These are phyloP conservation scores for Dasypus novemcinctus DNA, from an alignment of 2,113 vertebrate genomes.

Conservation along the genomic window DNA sequence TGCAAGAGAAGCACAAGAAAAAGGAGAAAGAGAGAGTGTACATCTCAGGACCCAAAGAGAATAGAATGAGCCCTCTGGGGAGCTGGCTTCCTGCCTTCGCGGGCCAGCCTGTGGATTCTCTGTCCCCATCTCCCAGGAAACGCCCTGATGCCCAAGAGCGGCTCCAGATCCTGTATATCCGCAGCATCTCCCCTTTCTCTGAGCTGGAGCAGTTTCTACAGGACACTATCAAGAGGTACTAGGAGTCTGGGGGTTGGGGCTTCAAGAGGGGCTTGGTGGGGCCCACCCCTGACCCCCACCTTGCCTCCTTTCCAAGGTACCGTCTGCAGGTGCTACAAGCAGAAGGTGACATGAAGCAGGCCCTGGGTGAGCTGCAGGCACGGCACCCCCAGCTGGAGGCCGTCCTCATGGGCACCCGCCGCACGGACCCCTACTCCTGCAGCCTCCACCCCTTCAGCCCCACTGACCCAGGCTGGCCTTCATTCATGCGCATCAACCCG, in stretches of 20 bases:
- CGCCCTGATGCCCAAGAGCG: conserved; percentile 84
- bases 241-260: background rate
- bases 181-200: conserved; percentile 89
- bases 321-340: conserved; percentile 87
- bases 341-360: conserved; percentile 91
- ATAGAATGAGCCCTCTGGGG: background rate
- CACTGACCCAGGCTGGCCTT: conserved; percentile 93
- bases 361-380: conserved; percentile 85
- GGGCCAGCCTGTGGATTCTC: background rate
- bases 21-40: background rate
- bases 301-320: conserved; percentile 82
- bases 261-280: background rate
- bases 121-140: conserved; percentile 79
- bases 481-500: conserved; percentile 93
- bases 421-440: conserved; percentile 92
- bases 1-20: background rate
- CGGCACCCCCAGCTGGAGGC: conserved; percentile 89
- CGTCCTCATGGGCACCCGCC: conserved; percentile 95
- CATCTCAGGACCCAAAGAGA: background rate
- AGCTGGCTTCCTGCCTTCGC: background rate
- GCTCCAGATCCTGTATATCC: conserved; percentile 93
- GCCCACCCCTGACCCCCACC: background rate
- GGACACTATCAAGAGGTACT: conserved; percentile 91
- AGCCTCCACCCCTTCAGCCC: conserved; percentile 87
- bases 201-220: conserved; percentile 98